Evolutionary conservation across 1,140 invertebrate genomes (phyloP).

Genomic region (Caerostris darwini): DNA sequence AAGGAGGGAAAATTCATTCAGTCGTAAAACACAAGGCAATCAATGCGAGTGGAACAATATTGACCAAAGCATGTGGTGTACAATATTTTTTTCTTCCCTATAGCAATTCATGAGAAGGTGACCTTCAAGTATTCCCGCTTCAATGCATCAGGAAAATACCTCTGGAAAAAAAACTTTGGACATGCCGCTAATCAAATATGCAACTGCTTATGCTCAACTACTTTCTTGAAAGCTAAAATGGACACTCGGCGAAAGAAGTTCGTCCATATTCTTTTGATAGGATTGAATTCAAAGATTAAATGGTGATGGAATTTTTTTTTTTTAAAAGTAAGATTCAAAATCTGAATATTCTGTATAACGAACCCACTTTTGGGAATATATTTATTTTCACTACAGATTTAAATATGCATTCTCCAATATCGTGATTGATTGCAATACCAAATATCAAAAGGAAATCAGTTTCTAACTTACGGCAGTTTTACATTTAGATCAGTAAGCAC

Average conservation of each 20-base stretch:
- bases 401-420: too few relatives aligned
- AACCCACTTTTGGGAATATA: too few relatives aligned
- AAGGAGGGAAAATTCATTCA: conserved; percentile 34
- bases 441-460: too few relatives aligned
- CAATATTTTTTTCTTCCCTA: neutral
- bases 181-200: neutral
- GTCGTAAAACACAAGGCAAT: conserved; percentile 55
- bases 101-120: conserved; percentile 22
- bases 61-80: conserved; percentile 34
- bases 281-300: too few relatives aligned
- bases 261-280: too few relatives aligned
- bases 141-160: neutral
- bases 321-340: too few relatives aligned
- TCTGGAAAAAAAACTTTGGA: neutral
- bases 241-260: neutral
- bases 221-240: neutral
- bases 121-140: conserved; percentile 29
- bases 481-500: too few relatives aligned
- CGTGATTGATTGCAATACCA: too few relatives aligned
- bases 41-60: conserved; percentile 16
- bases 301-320: too few relatives aligned
- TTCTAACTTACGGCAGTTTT: too few relatives aligned
- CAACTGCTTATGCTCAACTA: neutral
- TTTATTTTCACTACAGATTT: too few relatives aligned
- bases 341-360: too few relatives aligned